phyloP scores from a whole-genome alignment of 2,888 invertebrate genomes.

The Pyralis farinalis region DNA sequence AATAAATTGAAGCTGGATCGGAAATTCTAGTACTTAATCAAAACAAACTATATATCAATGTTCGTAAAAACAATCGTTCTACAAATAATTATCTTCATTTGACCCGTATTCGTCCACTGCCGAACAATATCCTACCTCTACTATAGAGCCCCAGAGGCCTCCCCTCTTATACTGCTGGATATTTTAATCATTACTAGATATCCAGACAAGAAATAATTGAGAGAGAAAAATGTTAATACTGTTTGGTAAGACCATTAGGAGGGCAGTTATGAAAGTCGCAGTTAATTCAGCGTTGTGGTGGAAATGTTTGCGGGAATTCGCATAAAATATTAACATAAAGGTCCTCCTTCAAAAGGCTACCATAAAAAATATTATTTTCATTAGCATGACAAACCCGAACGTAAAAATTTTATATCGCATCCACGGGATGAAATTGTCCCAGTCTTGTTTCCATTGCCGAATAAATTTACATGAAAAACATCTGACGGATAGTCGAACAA shows the following conservation, averaged over 20 bases:
- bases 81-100: too few species aligned
- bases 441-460: conserved; percentile 2
- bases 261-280: conserved; percentile 3
- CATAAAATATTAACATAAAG: conserved; percentile 7
- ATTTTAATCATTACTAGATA: too few species aligned
- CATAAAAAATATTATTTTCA: conserved; percentile 8
- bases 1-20: too few species aligned
- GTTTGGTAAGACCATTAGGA: conserved; percentile 7
- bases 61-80: too few species aligned
- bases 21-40: too few species aligned
- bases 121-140: too few species aligned
- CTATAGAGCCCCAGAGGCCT: too few species aligned
- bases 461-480: conserved; percentile 7
- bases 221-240: conserved; percentile 3
- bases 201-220: neutral
- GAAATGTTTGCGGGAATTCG: conserved; percentile 2
- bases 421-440: conserved; percentile 2
- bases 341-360: conserved; percentile 3
- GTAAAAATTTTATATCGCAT: conserved; percentile 6
- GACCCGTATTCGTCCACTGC: too few species aligned
- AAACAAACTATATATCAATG: too few species aligned
- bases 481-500: neutral
- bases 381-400: conserved; percentile 8
- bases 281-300: conserved; percentile 5
- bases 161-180: too few species aligned